A percentile compares a stretch with the other conserved stretches of the same genome.
phyloP scores from a whole-genome alignment of 2,888 invertebrate species.

The Embidobia sp. region DNA sequence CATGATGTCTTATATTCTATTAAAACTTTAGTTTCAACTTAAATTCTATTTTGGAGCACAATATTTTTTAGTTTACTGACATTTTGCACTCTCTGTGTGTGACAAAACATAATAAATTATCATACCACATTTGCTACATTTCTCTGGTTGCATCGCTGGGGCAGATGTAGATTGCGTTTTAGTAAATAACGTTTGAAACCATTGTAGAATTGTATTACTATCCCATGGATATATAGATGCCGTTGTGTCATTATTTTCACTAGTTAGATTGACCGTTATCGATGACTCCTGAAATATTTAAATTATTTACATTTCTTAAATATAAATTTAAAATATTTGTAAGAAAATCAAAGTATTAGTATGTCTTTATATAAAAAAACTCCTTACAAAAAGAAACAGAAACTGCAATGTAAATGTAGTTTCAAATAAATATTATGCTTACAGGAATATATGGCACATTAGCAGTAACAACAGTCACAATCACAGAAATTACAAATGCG shows the following conservation, averaged over 20 bases:
- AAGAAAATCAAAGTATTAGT: too few relatives aligned
- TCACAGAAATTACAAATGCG: constrained; percentile 53
- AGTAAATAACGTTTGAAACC: constrained; percentile 69
- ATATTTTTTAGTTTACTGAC: too few relatives aligned
- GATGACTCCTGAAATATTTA: not conserved
- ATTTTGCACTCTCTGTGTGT: too few relatives aligned
- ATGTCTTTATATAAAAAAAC: too few relatives aligned
- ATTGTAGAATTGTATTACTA: constrained; percentile 67
- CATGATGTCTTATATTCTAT: too few relatives aligned
- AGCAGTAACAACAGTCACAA: constrained; percentile 50
- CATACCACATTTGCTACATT: constrained; percentile 82
- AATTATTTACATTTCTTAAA: not conserved
- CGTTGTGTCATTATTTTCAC: not conserved
- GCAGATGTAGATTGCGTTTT: constrained; percentile 62
- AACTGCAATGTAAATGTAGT: too few relatives aligned
- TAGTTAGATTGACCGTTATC: not conserved
- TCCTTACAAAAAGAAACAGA: too few relatives aligned
- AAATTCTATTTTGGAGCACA: too few relatives aligned
- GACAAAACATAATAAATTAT: too few relatives aligned
- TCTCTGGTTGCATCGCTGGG: constrained; percentile 72
- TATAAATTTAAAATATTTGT: too few relatives aligned
- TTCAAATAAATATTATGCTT: constrained; percentile 11
- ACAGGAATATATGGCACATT: constrained; percentile 47
- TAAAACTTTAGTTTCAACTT: too few relatives aligned
- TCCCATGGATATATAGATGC: constrained; percentile 45